phyloP scores from a whole-genome alignment of 2,888 invertebrate genomes.

The Zhuqinia jingwanae region DNA sequence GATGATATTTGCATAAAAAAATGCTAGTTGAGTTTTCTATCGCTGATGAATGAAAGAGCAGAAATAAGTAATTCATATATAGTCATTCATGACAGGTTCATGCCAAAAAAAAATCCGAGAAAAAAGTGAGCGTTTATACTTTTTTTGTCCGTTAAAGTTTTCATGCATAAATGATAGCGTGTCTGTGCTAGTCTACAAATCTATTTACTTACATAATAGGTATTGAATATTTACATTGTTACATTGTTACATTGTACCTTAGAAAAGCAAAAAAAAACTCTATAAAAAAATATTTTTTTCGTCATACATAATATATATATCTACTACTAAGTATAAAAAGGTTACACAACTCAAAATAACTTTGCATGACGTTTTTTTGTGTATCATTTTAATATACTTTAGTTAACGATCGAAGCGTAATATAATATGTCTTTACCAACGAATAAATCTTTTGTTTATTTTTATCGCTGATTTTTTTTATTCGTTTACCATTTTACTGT shows the following conservation, averaged over 20 bases:
- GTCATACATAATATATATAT: neutral
- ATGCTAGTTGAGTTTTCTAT: neutral
- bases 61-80: neutral
- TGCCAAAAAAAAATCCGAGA: neutral
- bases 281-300: neutral
- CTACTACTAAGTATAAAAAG: neutral
- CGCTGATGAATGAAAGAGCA: too few species aligned
- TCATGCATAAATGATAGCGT: slow-evolving; percentile 44
- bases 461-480: slow-evolving; percentile 39
- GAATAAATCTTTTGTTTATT: slow-evolving; percentile 61
- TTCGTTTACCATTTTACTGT: too few species aligned
- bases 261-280: slow-evolving; percentile 30
- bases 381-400: slow-evolving; percentile 33
- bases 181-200: slow-evolving; percentile 59
- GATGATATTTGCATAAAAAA: slow-evolving; percentile 11
- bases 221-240: neutral
- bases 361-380: slow-evolving; percentile 50
- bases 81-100: slow-evolving; percentile 16
- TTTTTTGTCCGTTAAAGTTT: neutral
- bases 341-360: neutral
- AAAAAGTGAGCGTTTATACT: neutral
- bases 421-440: slow-evolving; percentile 45
- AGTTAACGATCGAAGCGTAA: slow-evolving; percentile 48
- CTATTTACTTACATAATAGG: too few species aligned
- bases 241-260: slow-evolving; percentile 23